Conservation (phyloP, 1,140 invertebrate species). For the Thaumatotibia leucotreta region DNA sequence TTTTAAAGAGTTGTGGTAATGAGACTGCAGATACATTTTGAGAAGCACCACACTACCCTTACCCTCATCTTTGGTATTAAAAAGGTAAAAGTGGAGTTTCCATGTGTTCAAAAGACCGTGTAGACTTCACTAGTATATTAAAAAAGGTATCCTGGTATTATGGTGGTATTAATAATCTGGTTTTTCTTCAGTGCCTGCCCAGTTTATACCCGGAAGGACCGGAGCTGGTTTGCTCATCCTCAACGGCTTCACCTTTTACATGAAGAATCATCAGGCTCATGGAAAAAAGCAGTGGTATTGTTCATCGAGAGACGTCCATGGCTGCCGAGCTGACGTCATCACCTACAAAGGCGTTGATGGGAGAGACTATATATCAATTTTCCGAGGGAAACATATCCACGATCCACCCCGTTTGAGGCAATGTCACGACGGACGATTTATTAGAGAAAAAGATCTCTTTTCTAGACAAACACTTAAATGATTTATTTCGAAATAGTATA, state of each 20-base stretch:
- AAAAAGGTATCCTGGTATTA: background rate
- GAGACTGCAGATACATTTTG: background rate
- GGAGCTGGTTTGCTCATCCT: slow-evolving; percentile 61
- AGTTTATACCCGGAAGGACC: slow-evolving; percentile 64
- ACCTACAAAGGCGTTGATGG: slow-evolving; percentile 63
- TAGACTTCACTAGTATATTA: background rate
- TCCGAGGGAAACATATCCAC: slow-evolving; percentile 63
- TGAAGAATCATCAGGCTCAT: slow-evolving; percentile 69
- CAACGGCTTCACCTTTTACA: slow-evolving; percentile 69
- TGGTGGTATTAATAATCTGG: slow-evolving; percentile 41
- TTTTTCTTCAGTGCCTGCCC: slow-evolving; percentile 67
- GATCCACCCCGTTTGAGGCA: slow-evolving; percentile 58
- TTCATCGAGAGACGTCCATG: slow-evolving; percentile 62
- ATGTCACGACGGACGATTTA: slow-evolving; percentile 66
- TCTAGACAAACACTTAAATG: slow-evolving; percentile 44
- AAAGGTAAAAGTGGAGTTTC: background rate
- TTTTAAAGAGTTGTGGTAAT: background rate
- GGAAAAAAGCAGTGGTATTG: slow-evolving; percentile 72
- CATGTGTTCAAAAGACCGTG: background rate
- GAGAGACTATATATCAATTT: slow-evolving; percentile 67
- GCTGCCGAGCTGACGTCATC: slow-evolving; percentile 65
- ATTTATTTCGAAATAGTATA: slow-evolving; percentile 30
- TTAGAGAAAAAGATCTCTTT: slow-evolving; percentile 63
- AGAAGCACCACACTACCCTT: background rate
- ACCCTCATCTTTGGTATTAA: background rate